Evolutionary conservation across 2,888 invertebrate genomes (phyloP), one percentile per base, ranked within the genome.

Genomic region (Drosophila mimetica): DNA sequence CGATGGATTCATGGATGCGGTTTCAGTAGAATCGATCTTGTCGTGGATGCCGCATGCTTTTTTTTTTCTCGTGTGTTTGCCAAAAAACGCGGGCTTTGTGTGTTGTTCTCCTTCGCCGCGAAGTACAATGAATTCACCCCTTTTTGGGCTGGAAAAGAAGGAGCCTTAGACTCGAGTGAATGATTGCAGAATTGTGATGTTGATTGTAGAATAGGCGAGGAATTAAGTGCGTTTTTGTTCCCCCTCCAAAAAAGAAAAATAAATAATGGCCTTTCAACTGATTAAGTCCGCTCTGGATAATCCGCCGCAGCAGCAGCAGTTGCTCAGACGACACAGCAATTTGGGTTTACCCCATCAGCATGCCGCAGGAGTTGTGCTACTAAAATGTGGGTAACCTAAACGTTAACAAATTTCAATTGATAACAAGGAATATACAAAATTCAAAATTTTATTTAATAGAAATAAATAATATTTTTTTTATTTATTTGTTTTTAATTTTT

Each of bases 1-100:
- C 39, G 46, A 36, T 42, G 50, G 51, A 53, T 50, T 70, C 57
- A 64, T 53, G 73, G 47, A 36, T 61, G 61, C 55, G 77, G 75
- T 71, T 84, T 91, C 88, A 90, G 90, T 90, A 90, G 90, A 90
- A 90, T 90, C 88, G 90, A 90, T 90, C 90, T 91, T 90, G 90
- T 90, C 90, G 90, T 82, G 83, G 84, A 78, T 86, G 88, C 84
- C 88, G 86, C 81, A 85, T 89, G 87, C 51, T 44, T 53, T 39
- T 61, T 69, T 51, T 30, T 48, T 39, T 20, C 13, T 61, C n/a
- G 39, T 50, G 48, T 67, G 61, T n/a, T n/a, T 59, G 34, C 61
- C 14, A 18, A 36, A 36, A 60, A 60, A 36, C 59, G 36, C 60
- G 44, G 60, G 16, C 42, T 61, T 28, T 36, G 36, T 20, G 41